These are phyloP conservation scores for Rhamnusium bicolor DNA, from an alignment of 2,888 invertebrate species.

Conservation along the genomic window DNA sequence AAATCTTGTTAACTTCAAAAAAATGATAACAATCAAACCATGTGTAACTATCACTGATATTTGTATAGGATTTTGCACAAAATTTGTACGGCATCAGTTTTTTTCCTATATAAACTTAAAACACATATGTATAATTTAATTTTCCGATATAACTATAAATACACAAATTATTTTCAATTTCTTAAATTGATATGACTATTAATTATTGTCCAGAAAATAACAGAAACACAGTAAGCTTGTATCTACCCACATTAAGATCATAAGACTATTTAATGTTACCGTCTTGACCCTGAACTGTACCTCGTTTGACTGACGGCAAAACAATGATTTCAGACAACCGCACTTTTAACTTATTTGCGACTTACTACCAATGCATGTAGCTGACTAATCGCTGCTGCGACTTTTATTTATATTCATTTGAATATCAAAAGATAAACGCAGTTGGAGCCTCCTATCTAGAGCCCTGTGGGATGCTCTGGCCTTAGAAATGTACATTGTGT, in stretches of 20 bases:
- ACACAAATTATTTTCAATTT: too few species aligned
- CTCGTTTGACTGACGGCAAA: slow-evolving; percentile 32
- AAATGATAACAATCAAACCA: too few species aligned
- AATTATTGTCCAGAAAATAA: slow-evolving; percentile 4
- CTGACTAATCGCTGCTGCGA: slow-evolving; percentile 18
- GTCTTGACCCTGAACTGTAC: slow-evolving; percentile 35
- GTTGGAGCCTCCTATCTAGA: slow-evolving; percentile 19
- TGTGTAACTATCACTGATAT: too few species aligned
- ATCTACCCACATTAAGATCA: slow-evolving; percentile 22
- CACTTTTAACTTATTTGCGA: slow-evolving; percentile 27
- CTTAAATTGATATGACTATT: background rate
- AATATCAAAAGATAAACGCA: slow-evolving; percentile 24
- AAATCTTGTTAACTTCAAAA: too few species aligned
- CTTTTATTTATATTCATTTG: slow-evolving; percentile 23
- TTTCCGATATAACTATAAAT: too few species aligned
- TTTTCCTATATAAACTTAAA: too few species aligned
- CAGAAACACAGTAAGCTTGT: slow-evolving; percentile 14
- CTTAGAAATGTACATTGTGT: slow-evolving; percentile 24
- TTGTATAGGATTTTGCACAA: too few species aligned
- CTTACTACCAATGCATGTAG: slow-evolving; percentile 5
- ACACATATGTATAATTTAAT: background rate
- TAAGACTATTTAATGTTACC: slow-evolving; percentile 25
- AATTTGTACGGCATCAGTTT: too few species aligned
- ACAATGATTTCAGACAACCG: slow-evolving; percentile 33
- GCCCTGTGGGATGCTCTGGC: slow-evolving; percentile 28